phyloP scores from a whole-genome alignment of 1,140 invertebrate species.

The Drosophila melanogaster region DNA sequence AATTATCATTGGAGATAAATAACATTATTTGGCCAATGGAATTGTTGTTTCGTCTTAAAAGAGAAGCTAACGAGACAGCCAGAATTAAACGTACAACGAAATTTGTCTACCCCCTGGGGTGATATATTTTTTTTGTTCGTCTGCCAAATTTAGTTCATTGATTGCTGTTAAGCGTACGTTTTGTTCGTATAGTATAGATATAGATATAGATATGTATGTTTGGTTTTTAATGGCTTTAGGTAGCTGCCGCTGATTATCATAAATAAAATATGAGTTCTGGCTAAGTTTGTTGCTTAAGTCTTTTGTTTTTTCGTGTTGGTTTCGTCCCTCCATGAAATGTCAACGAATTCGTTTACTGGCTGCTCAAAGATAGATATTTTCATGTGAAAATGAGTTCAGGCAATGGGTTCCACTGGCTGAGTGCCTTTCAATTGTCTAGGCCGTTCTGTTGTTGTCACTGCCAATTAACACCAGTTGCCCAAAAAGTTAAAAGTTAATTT shows the following conservation, averaged over 20 bases:
- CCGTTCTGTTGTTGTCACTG: slow-evolving; percentile 53
- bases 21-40: slow-evolving; percentile 76
- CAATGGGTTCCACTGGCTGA: slow-evolving; percentile 14
- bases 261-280: slow-evolving; percentile 78
- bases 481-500: slow-evolving; percentile 73
- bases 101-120: slow-evolving; percentile 68
- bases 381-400: slow-evolving; percentile 72
- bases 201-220: slow-evolving; percentile 11
- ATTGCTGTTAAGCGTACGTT: slow-evolving; percentile 52
- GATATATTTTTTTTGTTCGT: slow-evolving; percentile 20
- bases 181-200: slow-evolving; percentile 13
- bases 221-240: slow-evolving; percentile 47
- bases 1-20: slow-evolving; percentile 67
- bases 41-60: slow-evolving; percentile 41
- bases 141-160: slow-evolving; percentile 72
- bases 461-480: slow-evolving; percentile 61
- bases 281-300: slow-evolving; percentile 70
- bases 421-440: slow-evolving; percentile 54
- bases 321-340: slow-evolving; percentile 48
- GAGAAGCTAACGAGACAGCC: slow-evolving; percentile 57
- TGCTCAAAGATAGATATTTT: slow-evolving; percentile 16
- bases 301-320: slow-evolving; percentile 45
- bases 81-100: slow-evolving; percentile 35
- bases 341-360: slow-evolving; percentile 61
- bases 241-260: slow-evolving; percentile 52